These are phyloP conservation scores for Euphonia xanthogaster DNA, from an alignment of 2,797 vertebrate species.

Conservation along the genomic window DNA sequence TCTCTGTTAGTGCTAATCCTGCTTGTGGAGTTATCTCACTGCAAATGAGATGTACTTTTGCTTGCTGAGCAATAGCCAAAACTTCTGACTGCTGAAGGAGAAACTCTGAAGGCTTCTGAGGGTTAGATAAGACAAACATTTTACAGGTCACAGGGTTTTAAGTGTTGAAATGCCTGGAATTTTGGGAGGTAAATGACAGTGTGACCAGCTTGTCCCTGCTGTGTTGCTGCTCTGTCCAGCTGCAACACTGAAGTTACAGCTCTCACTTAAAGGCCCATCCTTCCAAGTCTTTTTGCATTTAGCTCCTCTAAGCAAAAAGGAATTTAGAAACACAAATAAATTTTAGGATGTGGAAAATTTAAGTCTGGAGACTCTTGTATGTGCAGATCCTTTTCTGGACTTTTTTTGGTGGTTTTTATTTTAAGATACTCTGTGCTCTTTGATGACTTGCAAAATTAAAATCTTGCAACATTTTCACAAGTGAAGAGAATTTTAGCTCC, in stretches of 20 bases:
- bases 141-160: background rate
- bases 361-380: background rate
- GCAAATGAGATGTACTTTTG: background rate
- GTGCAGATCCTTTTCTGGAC: background rate
- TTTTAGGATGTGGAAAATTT: background rate
- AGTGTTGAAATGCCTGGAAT: background rate
- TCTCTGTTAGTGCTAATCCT: background rate
- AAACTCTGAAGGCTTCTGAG: background rate
- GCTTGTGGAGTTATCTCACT: background rate
- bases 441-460: background rate
- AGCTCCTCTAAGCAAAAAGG: background rate
- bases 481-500: background rate
- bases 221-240: accelerated
- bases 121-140: background rate
- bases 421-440: background rate
- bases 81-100: background rate
- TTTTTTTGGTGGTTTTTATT: background rate
- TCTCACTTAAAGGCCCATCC: background rate
- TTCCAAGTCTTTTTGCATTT: background rate
- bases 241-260: background rate
- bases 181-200: background rate
- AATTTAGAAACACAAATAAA: background rate
- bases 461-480: background rate
- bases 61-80: background rate
- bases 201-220: background rate